A percentile compares a stretch with the other conserved stretches of the same genome.
Conservation (phyloP, 2,797 vertebrate species). For the Hypotaenidia philippensis region DNA sequence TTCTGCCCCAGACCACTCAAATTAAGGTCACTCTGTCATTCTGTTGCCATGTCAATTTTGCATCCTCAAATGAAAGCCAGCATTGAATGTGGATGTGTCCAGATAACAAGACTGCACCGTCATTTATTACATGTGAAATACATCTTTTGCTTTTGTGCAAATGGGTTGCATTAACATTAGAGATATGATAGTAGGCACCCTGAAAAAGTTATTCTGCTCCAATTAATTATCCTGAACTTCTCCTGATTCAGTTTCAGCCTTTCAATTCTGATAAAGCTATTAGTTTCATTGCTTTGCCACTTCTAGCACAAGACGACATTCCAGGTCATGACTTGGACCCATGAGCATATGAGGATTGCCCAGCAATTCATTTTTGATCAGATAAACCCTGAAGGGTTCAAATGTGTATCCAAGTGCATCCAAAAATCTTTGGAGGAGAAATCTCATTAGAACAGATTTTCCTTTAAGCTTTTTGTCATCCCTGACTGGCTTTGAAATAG, state of each 20-base stretch:
- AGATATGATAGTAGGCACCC: neutral
- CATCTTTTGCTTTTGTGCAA: neutral
- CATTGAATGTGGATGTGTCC: neutral
- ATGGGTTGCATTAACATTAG: neutral
- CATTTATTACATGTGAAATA: neutral
- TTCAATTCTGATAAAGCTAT: constrained; percentile 6
- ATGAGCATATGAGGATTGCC: neutral
- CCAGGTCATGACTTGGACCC: neutral
- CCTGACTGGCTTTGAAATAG: constrained; percentile 11
- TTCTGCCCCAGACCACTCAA: neutral
- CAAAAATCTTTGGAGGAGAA: constrained; percentile 9
- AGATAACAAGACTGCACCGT: neutral
- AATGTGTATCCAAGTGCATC: neutral
- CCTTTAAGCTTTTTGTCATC: constrained; percentile 13
- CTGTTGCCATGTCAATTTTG: constrained; percentile 3
- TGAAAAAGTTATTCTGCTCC: neutral
- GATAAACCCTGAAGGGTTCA: neutral
- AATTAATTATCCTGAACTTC: neutral
- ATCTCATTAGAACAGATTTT: constrained; percentile 23
- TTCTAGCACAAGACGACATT: neutral
- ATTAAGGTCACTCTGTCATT: neutral
- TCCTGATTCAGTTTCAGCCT: neutral
- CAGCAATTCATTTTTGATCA: neutral
- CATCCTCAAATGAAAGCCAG: neutral
- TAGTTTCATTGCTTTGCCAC: neutral